Base-by-base conservation (phyloP, 2,797 vertebrate genomes). In the Gobionotothen gibberifrons region DNA sequence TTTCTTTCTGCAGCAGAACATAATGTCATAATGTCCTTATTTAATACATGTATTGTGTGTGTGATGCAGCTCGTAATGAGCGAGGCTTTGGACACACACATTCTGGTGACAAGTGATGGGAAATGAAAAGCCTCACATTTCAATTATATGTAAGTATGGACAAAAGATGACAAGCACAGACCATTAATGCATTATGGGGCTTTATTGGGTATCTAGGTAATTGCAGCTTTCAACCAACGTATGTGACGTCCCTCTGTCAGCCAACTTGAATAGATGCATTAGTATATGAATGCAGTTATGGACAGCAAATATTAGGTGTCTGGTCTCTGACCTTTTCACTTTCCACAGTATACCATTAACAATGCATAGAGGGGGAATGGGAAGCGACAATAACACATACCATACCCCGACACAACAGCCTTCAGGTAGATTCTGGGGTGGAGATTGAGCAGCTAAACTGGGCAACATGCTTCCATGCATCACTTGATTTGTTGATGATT, bases 91-190 rank as follows among this genome's bases (percentile, higher is more conserved):
- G 74, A 51, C 3, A 40, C 60, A 55, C 72, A 9, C 68, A 81
- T 47, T 78, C 79, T 53, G 3, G 11, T 51, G 81, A 77, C 74
- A 78, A 77, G 67, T 81, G 85, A 85, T 83, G 82, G 72, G 72
- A 81, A 75, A 81, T 85, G 85, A 82, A 91, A 86, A 90, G 81
- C 62, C 77, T 11, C 65, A 55, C 60, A 75, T 87, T 81, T 82
- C 76, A 89, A 81, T 87, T 84, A 82, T 73, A 69, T 68, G 74
- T 22, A 42, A 66, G 67, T 51, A 17, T 49, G 72, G 58, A 77
- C 57, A 82, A 80, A 81, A 81, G 71, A 89, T 84, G 87, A 88
- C 85, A 85, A 85, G 60, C 83, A 36, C 1, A 26, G 74, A 51
- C 72, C 79, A 81, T 88, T 80, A 84, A 81, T 76, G 76, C 67